Percentiles rank a stretch among this genome's conserved stretches.
Conservation (phyloP, 1,140 invertebrate genomes). For the Formica exsecta region DNA sequence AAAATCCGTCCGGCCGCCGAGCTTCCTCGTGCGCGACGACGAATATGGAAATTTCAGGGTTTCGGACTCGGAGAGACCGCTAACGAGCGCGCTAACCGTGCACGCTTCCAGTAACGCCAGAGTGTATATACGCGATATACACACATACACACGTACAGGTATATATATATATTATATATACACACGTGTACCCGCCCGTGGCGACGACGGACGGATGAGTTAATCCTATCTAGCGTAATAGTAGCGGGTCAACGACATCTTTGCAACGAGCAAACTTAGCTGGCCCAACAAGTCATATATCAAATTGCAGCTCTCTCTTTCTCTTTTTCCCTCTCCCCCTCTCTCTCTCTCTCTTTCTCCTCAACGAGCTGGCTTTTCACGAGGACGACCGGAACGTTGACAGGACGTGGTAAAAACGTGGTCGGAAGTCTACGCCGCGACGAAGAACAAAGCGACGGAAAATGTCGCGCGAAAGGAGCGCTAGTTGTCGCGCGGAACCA, state of each 20-base stretch:
- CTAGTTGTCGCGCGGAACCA: slow-evolving; percentile 53
- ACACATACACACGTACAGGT: not conserved
- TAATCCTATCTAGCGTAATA: slow-evolving; percentile 63
- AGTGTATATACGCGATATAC: not conserved
- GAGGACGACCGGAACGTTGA: not conserved
- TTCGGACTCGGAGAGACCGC: slow-evolving; percentile 37
- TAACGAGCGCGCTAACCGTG: slow-evolving; percentile 57
- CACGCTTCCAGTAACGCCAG: slow-evolving; percentile 31
- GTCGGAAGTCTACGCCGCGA: slow-evolving; percentile 33
- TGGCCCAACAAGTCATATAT: slow-evolving; percentile 60
- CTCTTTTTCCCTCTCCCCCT: not conserved
- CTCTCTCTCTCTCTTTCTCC: not conserved
- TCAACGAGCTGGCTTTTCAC: slow-evolving; percentile 15
- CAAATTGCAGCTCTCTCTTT: slow-evolving; percentile 39
- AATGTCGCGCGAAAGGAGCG: slow-evolving; percentile 33
- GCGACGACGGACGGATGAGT: slow-evolving; percentile 35
- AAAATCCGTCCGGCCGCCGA: slow-evolving; percentile 37
- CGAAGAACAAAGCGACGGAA: slow-evolving; percentile 49
- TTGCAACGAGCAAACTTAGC: slow-evolving; percentile 61
- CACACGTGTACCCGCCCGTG: slow-evolving; percentile 3
- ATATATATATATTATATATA: not conserved
- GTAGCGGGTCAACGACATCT: slow-evolving; percentile 59
- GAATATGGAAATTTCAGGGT: slow-evolving; percentile 63
- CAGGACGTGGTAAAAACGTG: slow-evolving; percentile 40
- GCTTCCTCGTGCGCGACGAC: slow-evolving; percentile 16